Conservation (phyloP, 1,140 invertebrate genomes). For the Drosophila ogumai region DNA sequence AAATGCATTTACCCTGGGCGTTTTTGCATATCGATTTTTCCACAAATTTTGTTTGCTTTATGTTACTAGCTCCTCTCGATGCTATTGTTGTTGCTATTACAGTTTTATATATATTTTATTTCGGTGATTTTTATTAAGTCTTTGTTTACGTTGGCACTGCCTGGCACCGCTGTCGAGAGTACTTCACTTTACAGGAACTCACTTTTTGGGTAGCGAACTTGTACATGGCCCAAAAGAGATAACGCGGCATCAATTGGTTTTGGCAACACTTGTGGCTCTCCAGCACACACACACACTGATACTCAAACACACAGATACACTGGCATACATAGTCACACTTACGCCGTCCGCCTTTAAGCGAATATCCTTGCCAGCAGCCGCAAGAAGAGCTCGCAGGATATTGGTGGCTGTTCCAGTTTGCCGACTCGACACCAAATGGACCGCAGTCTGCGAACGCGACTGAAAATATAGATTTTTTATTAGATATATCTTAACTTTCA, state of each 20-base stretch:
- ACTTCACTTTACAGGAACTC: conserved; percentile 40
- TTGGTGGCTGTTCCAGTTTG: conserved; percentile 95
- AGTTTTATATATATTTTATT: conserved; percentile 32
- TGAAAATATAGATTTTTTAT: conserved; percentile 36
- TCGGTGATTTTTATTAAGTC: conserved; percentile 68
- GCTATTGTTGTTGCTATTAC: conserved; percentile 33
- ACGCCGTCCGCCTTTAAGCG: conserved; percentile 94
- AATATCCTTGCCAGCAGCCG: conserved; percentile 94
- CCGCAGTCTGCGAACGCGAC: conserved; percentile 92
- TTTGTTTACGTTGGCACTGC: conserved; percentile 84
- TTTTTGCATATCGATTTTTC: conserved; percentile 76
- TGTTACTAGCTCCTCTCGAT: conserved; percentile 31
- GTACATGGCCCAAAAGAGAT: conserved; percentile 20
- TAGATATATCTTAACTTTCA: conserved; percentile 7
- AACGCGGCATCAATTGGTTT: conserved; percentile 44
- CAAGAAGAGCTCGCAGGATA: conserved; percentile 93
- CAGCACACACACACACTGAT: conserved; percentile 1
- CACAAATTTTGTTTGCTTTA: conserved; percentile 65
- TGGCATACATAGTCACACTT: conserved; percentile 85
- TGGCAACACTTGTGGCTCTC: conserved; percentile 68
- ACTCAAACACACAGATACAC: conserved; percentile 11
- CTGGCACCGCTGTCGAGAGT: conserved; percentile 71
- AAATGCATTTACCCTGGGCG: conserved; percentile 63
- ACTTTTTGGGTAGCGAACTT: not conserved
- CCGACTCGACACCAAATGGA: conserved; percentile 95